Percentiles rank a stretch among this genome's conserved stretches.
phyloP scores from a whole-genome alignment of 2,888 invertebrate genomes.

The Tineola bisselliella region DNA sequence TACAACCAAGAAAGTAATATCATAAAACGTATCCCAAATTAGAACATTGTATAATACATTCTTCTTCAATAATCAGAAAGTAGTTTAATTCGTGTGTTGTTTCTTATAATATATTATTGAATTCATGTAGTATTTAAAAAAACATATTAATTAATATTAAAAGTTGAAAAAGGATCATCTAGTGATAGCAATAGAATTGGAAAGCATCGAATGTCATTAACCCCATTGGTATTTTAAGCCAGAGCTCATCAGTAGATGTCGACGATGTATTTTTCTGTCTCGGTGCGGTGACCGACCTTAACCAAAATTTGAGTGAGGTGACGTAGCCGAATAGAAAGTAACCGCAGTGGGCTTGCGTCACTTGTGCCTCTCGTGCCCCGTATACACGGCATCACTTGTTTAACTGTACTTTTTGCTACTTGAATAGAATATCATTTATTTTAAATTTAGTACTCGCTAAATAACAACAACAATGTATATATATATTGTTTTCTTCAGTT shows the following conservation, averaged over 20 bases:
- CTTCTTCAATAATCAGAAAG: too few species aligned
- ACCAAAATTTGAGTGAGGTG: constrained; percentile 48
- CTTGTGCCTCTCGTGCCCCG: constrained; percentile 24
- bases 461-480: too few species aligned
- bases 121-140: too few species aligned
- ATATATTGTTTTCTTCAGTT: too few species aligned
- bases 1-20: too few species aligned
- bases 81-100: too few species aligned
- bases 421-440: not conserved
- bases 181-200: not conserved
- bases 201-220: not conserved
- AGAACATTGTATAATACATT: too few species aligned
- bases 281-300: constrained; percentile 35
- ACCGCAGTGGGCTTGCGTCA: constrained; percentile 52
- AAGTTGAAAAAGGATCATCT: too few species aligned
- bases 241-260: not conserved
- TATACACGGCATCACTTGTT: not conserved
- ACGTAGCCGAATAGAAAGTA: constrained; percentile 63
- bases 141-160: too few species aligned
- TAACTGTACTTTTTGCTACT: not conserved
- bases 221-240: not conserved
- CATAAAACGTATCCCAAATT: too few species aligned
- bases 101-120: too few species aligned
- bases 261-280: not conserved
- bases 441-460: too few species aligned